Base-by-base conservation (phyloP, 2,888 invertebrate species). In the Thyatira batis region DNA sequence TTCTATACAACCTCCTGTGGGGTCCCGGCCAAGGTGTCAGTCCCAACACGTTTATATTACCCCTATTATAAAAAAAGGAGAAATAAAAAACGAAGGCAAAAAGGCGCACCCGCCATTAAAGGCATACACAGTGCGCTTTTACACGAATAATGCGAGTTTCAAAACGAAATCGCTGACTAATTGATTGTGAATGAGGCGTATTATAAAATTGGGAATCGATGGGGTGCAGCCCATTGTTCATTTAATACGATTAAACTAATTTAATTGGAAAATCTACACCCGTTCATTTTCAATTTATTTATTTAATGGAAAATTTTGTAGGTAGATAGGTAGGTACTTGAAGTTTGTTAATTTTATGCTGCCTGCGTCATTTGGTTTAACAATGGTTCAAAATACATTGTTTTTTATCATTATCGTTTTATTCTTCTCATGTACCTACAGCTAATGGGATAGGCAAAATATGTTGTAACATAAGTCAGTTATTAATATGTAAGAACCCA, bases 21-120 rank as follows among this genome's bases (percentile, higher is more conserved):
- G 91, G 88, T 90, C 90, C 78, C 48, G 13, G 74, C 78, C 77
- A 87, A 91, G 89, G 91, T 91, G 91, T 91, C 84, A 85, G 90
- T 68, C 78, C 80, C 84, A 78, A 84, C 91, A 84, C 89, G 85
- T 90, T 88, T 84, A 84, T 85, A 87, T 87, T 90, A 83, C 85
- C 88, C 80, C 82, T 77, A 85, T 87, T 85, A 87, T 82, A 77
- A 84, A 84, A 82, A 84, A 85, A 79, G 76, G 68, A 69, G 60
- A 46, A 59, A 68, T 71, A 74, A 76, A 75, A 76, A 77, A 73
- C 69, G 61, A 76, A 76, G 78, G 83, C 85, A 82, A 85, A 86
- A 88, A 85, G 85, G 73, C 73, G 78, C 85, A 78, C 78, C 84
- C 74, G 78, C 76, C 70, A 77, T 80, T 76, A 78, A 76, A 60